Evolutionary conservation across 1,140 invertebrate species (phyloP).

Genomic region (Eciton burchellii): DNA sequence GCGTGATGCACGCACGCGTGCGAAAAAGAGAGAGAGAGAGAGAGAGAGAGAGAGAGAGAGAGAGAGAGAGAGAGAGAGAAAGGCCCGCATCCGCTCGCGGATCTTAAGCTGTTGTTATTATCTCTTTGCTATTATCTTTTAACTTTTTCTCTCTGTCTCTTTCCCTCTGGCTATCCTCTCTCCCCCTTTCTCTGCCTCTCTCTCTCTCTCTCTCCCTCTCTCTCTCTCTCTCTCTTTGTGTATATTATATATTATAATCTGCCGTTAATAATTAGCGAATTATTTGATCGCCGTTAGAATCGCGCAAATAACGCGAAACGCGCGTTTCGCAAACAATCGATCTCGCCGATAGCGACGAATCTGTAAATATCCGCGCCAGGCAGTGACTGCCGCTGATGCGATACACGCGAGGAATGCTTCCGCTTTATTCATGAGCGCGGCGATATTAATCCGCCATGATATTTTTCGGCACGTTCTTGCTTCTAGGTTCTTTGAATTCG

Average conservation of each 20-base stretch:
- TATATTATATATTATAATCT: not conserved
- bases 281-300: constrained; percentile 37
- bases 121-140: no score
- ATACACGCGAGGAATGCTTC: constrained; percentile 46
- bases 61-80: no score
- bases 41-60: no score
- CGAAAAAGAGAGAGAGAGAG: not conserved
- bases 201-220: not conserved
- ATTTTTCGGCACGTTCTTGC: constrained; percentile 46
- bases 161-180: not conserved
- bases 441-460: constrained; percentile 51
- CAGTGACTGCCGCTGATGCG: constrained; percentile 26
- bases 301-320: constrained; percentile 29
- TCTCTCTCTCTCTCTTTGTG: not conserved
- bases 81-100: no score
- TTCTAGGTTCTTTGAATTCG: constrained; percentile 45
- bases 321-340: constrained; percentile 47
- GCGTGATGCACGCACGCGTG: not conserved
- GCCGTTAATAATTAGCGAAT: constrained; percentile 27
- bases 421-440: constrained; percentile 55
- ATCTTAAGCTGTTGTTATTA: constrained; percentile 6
- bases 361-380: constrained; percentile 49
- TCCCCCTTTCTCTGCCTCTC: not conserved
- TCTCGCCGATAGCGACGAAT: constrained; percentile 10
- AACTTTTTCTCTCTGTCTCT: not conserved